These are phyloP conservation scores for Myotis daubentonii DNA, from an alignment of 2,797 vertebrate genomes.

Conservation along the genomic window DNA sequence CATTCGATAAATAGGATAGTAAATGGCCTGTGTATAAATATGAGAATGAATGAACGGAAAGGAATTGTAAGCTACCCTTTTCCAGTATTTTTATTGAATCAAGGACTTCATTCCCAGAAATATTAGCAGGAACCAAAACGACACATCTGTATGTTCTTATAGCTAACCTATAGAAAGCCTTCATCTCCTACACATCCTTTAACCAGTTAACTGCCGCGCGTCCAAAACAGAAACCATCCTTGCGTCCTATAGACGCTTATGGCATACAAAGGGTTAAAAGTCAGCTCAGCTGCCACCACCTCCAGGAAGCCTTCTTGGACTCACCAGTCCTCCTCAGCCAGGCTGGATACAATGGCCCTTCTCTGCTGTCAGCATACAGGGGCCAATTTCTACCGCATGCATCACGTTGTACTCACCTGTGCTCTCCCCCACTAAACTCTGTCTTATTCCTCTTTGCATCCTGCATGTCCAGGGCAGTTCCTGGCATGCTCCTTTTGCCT, in stretches of 20 bases:
- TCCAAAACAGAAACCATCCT: too few relatives aligned
- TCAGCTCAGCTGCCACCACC: background rate
- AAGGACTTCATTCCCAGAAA: background rate
- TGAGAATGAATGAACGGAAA: background rate
- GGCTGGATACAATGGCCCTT: background rate
- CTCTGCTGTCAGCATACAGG: background rate
- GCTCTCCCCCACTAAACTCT: background rate
- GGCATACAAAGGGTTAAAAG: too few relatives aligned
- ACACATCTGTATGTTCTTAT: background rate
- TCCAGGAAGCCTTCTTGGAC: background rate
- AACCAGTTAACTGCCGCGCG: background rate
- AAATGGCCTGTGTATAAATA: background rate
- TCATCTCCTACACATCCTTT: background rate
- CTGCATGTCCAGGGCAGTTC: background rate
- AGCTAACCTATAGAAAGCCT: background rate
- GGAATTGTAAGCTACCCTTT: background rate
- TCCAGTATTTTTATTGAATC: background rate
- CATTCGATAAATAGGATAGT: background rate
- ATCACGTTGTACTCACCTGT: background rate
- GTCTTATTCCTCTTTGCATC: background rate
- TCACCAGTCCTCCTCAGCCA: background rate
- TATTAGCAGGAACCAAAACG: background rate
- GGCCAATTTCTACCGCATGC: background rate
- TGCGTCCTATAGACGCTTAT: too few relatives aligned
- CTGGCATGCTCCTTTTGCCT: constrained; percentile 39